phyloP scores from a whole-genome alignment of 2,113 vertebrate genomes.

The Aspidoscelis tigris region DNA sequence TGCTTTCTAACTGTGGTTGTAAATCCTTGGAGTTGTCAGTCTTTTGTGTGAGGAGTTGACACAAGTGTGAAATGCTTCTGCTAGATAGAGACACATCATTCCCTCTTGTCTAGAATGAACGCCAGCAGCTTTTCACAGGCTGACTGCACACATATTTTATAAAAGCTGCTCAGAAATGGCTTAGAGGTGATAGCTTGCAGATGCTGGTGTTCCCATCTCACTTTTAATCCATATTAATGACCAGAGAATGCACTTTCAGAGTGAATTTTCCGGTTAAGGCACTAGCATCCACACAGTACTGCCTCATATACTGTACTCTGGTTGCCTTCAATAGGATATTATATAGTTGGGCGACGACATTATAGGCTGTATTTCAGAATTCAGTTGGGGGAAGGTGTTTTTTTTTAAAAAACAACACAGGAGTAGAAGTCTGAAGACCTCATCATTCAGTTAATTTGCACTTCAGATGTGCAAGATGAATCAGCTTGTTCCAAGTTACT shows the following conservation, averaged over 20 bases:
- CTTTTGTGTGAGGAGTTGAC: neutral
- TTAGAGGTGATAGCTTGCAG: too few relatives aligned
- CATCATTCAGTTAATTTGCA: neutral
- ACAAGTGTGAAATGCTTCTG: constrained; percentile 1
- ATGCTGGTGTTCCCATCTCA: too few relatives aligned
- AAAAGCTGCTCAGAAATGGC: too few relatives aligned
- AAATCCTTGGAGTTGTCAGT: constrained; percentile 19
- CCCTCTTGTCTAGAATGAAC: constrained; percentile 20
- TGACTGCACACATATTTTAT: neutral
- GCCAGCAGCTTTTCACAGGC: neutral
- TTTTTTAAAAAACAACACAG: too few relatives aligned
- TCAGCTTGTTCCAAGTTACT: neutral
- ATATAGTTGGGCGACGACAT: neutral
- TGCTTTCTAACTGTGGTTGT: constrained; percentile 18
- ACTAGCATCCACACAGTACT: neutral
- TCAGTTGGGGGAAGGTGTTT: neutral
- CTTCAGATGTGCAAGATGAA: neutral
- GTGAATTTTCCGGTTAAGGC: neutral
- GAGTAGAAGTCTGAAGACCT: neutral
- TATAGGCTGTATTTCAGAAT: neutral
- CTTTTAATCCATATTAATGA: too few relatives aligned
- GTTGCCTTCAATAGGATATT: neutral
- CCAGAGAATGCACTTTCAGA: too few relatives aligned
- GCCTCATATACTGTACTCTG: neutral
- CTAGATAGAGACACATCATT: constrained; percentile 15